phyloP scores from a whole-genome alignment of 2,888 invertebrate genomes.

The Spicauda simplicius region DNA sequence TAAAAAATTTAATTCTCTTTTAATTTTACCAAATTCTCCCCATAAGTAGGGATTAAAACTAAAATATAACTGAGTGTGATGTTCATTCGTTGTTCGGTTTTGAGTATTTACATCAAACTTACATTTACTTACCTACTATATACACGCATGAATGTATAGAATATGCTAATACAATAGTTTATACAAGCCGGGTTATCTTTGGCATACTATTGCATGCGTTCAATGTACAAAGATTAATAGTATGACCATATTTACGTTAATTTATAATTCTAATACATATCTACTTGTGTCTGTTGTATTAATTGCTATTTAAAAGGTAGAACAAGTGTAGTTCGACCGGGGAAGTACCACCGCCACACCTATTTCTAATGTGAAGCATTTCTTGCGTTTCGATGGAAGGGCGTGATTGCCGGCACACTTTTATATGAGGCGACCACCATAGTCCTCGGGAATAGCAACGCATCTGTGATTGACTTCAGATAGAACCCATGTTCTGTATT shows the following conservation, averaged over 20 bases:
- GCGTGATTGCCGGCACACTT: too few species aligned
- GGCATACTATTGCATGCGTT: slow-evolving; percentile 61
- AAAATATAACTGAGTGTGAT: slow-evolving; percentile 30
- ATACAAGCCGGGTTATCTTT: slow-evolving; percentile 70
- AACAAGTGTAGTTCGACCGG: too few species aligned
- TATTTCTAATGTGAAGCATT: too few species aligned
- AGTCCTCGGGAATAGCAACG: too few species aligned
- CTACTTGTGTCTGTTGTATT: too few species aligned
- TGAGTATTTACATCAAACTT: slow-evolving; percentile 20
- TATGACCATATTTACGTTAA: slow-evolving; percentile 9
- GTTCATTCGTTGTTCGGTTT: slow-evolving; percentile 40
- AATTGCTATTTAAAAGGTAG: too few species aligned
- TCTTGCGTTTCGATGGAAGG: too few species aligned
- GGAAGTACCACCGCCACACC: too few species aligned
- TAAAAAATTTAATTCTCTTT: slow-evolving; percentile 41
- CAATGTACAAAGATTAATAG: slow-evolving; percentile 16
- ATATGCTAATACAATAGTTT: background rate
- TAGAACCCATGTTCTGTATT: too few species aligned
- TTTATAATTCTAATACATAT: background rate
- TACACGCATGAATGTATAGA: slow-evolving; percentile 30
- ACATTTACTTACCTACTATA: slow-evolving; percentile 22
- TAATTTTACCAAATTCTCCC: slow-evolving; percentile 48
- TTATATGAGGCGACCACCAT: too few species aligned
- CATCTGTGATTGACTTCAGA: too few species aligned
- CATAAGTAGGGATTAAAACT: slow-evolving; percentile 41